Conservation (phyloP, 2,113 vertebrate genomes). For the Triplophysa rosa region DNA sequence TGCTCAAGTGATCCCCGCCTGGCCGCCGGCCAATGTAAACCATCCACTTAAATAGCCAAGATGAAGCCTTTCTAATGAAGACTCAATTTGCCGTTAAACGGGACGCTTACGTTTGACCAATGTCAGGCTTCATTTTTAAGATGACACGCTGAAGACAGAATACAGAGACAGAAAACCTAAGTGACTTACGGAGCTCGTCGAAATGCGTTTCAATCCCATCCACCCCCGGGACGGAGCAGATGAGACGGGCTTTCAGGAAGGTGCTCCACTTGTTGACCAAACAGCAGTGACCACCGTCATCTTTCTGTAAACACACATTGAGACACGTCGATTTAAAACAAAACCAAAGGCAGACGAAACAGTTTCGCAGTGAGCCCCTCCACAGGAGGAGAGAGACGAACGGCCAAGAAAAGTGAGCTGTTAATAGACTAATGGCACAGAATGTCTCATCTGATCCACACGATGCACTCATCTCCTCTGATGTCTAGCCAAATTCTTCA, state of each 20-base stretch:
- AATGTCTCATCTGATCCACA: conserved; percentile 34
- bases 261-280: conserved; percentile 99
- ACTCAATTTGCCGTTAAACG: not conserved
- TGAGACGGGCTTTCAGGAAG: conserved; percentile 94
- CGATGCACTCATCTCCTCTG: conserved; percentile 33
- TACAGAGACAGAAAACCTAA: not conserved
- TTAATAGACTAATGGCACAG: conserved; percentile 30
- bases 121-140: not conserved
- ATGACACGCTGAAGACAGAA: no score
- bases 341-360: conserved; percentile 15
- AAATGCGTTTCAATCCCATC: conserved; percentile 97
- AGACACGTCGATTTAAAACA: conserved; percentile 24
- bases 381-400: conserved; percentile 6
- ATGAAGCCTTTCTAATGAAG: conserved; percentile 28
- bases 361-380: conserved; percentile 3
- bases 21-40: conserved; percentile 45
- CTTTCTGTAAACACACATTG: conserved; percentile 79
- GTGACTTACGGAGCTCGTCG: conserved; percentile 90
- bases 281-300: conserved; percentile 96
- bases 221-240: conserved; percentile 91
- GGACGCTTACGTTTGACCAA: not conserved
- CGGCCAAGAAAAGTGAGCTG: conserved; percentile 12
- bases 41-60: conserved; percentile 37
- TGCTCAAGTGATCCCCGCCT: conserved; percentile 42
- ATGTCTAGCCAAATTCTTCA: conserved; percentile 4